Base-by-base conservation (phyloP, 2,113 vertebrate species). In the Percopsis transmontana region DNA sequence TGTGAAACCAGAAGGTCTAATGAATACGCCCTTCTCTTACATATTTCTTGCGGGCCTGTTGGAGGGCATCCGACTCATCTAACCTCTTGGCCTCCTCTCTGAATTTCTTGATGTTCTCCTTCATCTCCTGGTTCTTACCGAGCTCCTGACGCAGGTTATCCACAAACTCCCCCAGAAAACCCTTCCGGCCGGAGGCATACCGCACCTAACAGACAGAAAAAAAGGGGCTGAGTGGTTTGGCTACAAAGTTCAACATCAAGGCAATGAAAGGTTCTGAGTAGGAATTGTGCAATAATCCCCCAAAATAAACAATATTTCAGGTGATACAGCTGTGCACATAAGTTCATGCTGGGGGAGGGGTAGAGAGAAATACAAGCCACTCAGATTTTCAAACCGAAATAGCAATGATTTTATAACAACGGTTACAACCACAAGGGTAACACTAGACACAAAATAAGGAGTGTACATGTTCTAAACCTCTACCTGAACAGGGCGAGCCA, bases 81-180 rank as follows among this genome's bases (percentile, higher is more conserved):
- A 99, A 85, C 58, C 90, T 96, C 60, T 93, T 95, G 1, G 96
- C 96, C 57, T 98, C 96, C 0, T 97, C 97, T 0, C 97, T 92
- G 75, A 99, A 99, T 68, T 95, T 98, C 72, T 96, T 94, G 0
- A 99, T 97, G 72, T 92, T 98, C 24, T 99, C 96, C 68, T 94
- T 97, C 96, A 99, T 98, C 85, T 99, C 96, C 58, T 97, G 95
- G 88, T 97, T 97, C 80, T 97, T 98, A 6, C 88, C 90, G 13
- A 99, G 79, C 48, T 99, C 97, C 85, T 98, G 96, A 18, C 95
- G 98, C 70, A 99, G 91, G 69, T 91, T 95, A 59, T 98, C 95
- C 65, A 99, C 73, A 48, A 99, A 94, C 11, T 95, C 96, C 0
- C 95, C 95, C 2, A 99, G 88, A 59, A 99, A 99, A 5, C 97